Conservation (phyloP, 2,888 invertebrate species). For the Penaeus monodon region DNA sequence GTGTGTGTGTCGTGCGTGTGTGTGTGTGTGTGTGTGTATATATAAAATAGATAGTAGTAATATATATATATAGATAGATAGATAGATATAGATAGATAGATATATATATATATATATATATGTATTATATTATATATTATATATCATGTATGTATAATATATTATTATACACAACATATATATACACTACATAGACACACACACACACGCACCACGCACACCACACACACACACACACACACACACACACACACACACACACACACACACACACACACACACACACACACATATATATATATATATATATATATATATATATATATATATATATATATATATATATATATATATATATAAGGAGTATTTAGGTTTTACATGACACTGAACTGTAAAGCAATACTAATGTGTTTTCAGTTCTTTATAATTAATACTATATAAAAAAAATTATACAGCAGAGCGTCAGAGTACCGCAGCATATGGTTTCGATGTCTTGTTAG, state of each 20-base stretch:
- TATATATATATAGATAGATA: too few relatives aligned
- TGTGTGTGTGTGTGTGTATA: not conserved
- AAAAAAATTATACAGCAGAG: not conserved
- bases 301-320: not conserved
- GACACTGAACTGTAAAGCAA: not conserved
- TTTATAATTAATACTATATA: not conserved
- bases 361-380: not conserved
- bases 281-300: too few relatives aligned
- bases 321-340: not conserved
- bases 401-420: not conserved
- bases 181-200: too few relatives aligned
- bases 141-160: too few relatives aligned
- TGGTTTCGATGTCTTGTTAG: conserved; percentile 29
- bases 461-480: conserved; percentile 41
- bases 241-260: too few relatives aligned
- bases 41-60: not conserved
- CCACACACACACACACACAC: too few relatives aligned
- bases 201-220: too few relatives aligned
- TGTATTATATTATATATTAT: too few relatives aligned
- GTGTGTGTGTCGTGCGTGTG: not conserved
- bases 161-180: too few relatives aligned
- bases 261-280: too few relatives aligned
- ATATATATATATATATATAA: not conserved
- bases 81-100: too few relatives aligned
- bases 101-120: too few relatives aligned